These are phyloP conservation scores for Silurus lanzhouensis DNA, from an alignment of 2,797 vertebrate genomes.

Conservation along the genomic window DNA sequence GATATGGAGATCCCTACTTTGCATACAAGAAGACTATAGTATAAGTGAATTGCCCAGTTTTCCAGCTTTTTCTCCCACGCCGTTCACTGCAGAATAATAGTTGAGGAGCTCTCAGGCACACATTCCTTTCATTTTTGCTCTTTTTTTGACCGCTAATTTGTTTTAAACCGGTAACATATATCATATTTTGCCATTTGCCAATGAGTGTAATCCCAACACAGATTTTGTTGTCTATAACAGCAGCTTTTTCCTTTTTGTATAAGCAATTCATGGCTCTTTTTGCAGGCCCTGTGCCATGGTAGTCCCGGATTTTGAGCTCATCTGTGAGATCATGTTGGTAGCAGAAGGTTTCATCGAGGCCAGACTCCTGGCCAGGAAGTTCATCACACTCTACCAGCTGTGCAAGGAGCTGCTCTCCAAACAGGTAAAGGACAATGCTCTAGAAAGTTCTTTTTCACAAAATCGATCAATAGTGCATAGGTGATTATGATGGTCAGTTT, in stretches of 20 bases:
- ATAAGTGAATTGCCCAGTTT: no score
- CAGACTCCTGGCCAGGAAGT: constrained; percentile 85
- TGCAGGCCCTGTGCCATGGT: constrained; percentile 95
- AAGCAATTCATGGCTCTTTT: not conserved
- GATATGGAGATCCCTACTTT: no score
- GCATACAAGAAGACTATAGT: no score
- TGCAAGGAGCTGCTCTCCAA: constrained; percentile 96
- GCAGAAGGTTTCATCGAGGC: constrained; percentile 92
- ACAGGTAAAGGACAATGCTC: constrained; percentile 76
- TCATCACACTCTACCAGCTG: constrained; percentile 91
- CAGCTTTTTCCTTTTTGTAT: not conserved
- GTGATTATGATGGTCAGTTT: not conserved
- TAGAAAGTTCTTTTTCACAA: not conserved
- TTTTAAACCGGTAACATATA: no score
- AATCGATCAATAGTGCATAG: not conserved
- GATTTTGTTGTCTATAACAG: not conserved
- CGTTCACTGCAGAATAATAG: no score
- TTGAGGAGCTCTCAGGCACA: no score
- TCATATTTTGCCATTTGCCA: no score
- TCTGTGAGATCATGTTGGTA: constrained; percentile 98
- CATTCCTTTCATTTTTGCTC: no score
- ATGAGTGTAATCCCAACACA: not conserved
- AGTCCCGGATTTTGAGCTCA: constrained; percentile 95
- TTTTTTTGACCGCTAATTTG: no score
- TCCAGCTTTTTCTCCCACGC: no score